These are phyloP conservation scores for Drosophila paranaensis DNA, from an alignment of 2,888 invertebrate species.

Conservation along the genomic window DNA sequence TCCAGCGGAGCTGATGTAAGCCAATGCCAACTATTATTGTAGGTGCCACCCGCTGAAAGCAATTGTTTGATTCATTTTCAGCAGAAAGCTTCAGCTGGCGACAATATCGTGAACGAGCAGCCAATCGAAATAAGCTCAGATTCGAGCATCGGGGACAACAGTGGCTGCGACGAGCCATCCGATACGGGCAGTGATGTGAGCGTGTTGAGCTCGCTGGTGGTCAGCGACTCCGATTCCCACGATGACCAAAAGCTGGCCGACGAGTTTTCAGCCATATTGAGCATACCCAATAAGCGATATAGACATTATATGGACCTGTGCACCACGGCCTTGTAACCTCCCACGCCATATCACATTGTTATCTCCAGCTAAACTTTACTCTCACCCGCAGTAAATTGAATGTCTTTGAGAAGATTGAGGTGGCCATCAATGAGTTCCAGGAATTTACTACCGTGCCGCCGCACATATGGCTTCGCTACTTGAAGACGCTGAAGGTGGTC, in stretches of 20 bases:
- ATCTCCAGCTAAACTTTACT: neutral
- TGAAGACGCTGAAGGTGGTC: constrained; percentile 31
- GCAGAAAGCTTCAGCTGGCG: constrained; percentile 37
- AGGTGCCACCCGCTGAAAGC: no score
- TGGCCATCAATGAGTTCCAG: constrained; percentile 27
- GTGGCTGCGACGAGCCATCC: neutral
- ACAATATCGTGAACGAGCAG: constrained; percentile 37
- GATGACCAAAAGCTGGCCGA: constrained; percentile 22
- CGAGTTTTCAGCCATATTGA: constrained; percentile 24
- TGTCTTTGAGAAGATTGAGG: constrained; percentile 41
- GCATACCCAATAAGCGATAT: constrained; percentile 25
- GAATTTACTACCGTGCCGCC: constrained; percentile 39
- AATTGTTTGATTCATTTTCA: constrained; percentile 5
- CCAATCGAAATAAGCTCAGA: constrained; percentile 54
- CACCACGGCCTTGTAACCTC: constrained; percentile 47
- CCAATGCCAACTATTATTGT: neutral
- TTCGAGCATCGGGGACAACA: constrained; percentile 22
- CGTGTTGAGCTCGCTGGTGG: constrained; percentile 22
- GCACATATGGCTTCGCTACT: constrained; percentile 53
- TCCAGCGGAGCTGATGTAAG: constrained; percentile 48
- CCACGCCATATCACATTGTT: neutral
- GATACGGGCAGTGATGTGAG: constrained; percentile 25
- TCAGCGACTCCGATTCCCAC: constrained; percentile 11
- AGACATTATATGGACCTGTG: constrained; percentile 39
- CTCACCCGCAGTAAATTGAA: constrained; percentile 44